phyloP scores from a whole-genome alignment of 2,797 vertebrate species.

The Brotogeris chrysoptera region DNA sequence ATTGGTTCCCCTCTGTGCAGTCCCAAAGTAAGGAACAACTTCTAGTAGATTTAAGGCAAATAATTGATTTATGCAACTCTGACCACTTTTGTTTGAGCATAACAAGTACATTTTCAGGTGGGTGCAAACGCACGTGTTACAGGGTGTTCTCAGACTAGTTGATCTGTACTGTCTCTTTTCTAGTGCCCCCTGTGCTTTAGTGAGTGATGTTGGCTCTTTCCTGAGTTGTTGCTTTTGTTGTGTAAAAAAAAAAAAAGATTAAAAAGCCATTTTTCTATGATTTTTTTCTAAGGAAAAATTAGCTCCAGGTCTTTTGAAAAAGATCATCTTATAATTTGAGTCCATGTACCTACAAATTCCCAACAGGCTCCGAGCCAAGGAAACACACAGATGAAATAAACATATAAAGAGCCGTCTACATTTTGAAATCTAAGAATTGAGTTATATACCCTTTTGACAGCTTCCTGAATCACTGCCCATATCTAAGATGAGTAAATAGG shows the following conservation, averaged over 20 bases:
- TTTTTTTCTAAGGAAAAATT: background rate
- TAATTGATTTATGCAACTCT: background rate
- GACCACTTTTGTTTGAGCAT: background rate
- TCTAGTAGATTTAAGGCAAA: background rate
- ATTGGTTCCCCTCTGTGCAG: background rate
- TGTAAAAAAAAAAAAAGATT: slow-evolving; percentile 7
- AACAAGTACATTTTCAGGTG: background rate
- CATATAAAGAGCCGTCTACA: slow-evolving; percentile 65
- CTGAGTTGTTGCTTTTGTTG: slow-evolving; percentile 62
- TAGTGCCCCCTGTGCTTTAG: background rate
- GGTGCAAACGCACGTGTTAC: accelerated
- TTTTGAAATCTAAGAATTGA: slow-evolving; percentile 77
- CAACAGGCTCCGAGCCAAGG: slow-evolving; percentile 70
- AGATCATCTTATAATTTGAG: slow-evolving; percentile 72
- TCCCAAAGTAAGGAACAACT: background rate
- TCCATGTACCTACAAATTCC: slow-evolving; percentile 72
- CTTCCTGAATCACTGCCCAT: slow-evolving; percentile 77
- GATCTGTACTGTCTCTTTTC: background rate
- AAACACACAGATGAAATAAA: slow-evolving; percentile 71
- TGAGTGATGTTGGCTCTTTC: background rate
- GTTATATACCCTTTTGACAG: slow-evolving; percentile 78
- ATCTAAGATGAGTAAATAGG: slow-evolving; percentile 66
- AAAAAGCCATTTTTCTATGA: background rate
- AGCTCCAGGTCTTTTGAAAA: slow-evolving; percentile 72
- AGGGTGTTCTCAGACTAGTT: background rate